Percentiles rank a stretch among this genome's conserved stretches.
Evolutionary conservation across 2,113 vertebrate species (phyloP).

Genomic region (Carassius auratus): DNA sequence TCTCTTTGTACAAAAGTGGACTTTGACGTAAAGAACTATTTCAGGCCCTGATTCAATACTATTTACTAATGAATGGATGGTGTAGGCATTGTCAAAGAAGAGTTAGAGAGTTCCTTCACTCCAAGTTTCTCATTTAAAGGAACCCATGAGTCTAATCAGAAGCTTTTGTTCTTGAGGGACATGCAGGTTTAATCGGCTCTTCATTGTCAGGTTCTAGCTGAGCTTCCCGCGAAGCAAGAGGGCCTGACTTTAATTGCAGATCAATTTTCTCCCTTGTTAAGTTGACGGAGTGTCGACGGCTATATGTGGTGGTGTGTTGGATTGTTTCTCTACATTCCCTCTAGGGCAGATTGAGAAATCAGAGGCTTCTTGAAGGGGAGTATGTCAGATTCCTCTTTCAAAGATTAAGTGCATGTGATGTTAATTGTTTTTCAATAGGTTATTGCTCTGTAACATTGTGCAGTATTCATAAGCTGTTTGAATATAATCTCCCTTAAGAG

Average conservation of each 20-base stretch:
- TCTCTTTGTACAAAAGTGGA: constrained; percentile 23
- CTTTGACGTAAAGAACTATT: constrained; percentile 30
- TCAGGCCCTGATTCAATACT: constrained; percentile 17
- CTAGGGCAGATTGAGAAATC: constrained; percentile 9
- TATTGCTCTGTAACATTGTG: not conserved
- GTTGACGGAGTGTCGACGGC: constrained; percentile 22
- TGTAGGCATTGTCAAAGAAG: constrained; percentile 14
- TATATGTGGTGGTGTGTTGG: constrained; percentile 14
- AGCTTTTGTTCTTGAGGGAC: constrained; percentile 51
- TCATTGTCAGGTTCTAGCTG: constrained; percentile 31
- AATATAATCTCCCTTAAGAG: not conserved
- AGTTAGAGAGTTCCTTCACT: constrained; percentile 34
- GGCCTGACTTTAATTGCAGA: constrained; percentile 48
- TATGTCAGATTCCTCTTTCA: not conserved
- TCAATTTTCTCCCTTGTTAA: constrained; percentile 46
- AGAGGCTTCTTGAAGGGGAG: not conserved
- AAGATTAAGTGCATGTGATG: not conserved
- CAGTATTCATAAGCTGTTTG: not conserved
- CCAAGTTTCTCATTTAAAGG: constrained; percentile 48
- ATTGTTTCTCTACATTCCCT: constrained; percentile 22
- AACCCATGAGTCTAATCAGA: constrained; percentile 54
- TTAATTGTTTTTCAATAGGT: constrained; percentile 9
- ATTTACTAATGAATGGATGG: constrained; percentile 40
- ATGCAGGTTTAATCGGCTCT: constrained; percentile 50
- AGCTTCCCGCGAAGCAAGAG: constrained; percentile 28